Evolutionary conservation across 2,797 vertebrate genomes (phyloP), one percentile per base, ranked within the genome.

Genomic region (Myotis daubentonii): DNA sequence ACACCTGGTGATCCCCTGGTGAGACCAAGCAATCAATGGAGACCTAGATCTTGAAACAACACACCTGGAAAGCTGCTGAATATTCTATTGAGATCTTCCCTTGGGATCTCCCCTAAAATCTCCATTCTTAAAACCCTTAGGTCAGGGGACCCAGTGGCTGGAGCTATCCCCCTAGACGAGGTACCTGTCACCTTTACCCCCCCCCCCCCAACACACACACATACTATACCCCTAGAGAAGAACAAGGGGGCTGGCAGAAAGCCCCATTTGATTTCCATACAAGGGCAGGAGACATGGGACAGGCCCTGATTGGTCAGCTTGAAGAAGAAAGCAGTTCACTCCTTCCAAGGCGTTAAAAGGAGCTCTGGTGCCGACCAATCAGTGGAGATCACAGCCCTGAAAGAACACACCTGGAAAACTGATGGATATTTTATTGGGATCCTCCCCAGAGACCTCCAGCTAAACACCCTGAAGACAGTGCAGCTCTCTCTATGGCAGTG

Each of bases 181-280:
- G 57, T 62, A 62, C 12, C 11, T 62, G 57, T 28, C 57, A 30
- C 30, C 62, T 65, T 65, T 7, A 5, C 9, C 57, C 4, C 28
- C 2, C 15, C 15, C 30, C 62, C 6, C 13, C 2, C 5, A 0
- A 7, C 28, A n/a, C 28, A 17, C 62, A n/a, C 62, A n/a, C 62
- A 66, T 8, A 66, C 62, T n/a, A 17, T n/a, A n/a, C 30, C 16
- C 49, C 51, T 53, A 53, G n/a, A 78, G 20, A 78, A 53, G n/a
- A 78, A 53, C 20, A 53, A 36, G 19, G n/a, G 6, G n/a, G 11
- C 11, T 53, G 75, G 19, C 12, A 51, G 33, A 78, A 78, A 78
- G 49, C 20, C 49, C 6, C n/a, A 23, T 53, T n/a, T 78, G 75
- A 36, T 51, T 78, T 53, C 49, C 49, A 78, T 36, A 53, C 49